Evolutionary conservation across 1,140 invertebrate genomes (phyloP).

Genomic region (Apolygus lucorum): DNA sequence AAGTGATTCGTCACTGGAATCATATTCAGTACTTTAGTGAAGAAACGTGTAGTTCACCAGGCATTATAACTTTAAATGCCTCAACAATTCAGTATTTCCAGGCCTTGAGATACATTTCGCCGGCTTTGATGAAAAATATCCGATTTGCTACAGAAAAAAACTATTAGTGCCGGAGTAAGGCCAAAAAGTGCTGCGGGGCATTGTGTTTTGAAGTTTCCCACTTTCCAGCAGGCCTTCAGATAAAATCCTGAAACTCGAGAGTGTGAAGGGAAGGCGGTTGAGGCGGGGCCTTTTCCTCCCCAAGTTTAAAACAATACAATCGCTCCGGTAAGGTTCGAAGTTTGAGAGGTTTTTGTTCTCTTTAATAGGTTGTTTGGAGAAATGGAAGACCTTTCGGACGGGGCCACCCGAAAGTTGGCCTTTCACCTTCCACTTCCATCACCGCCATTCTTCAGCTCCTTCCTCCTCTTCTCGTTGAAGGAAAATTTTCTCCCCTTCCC

Average conservation of each 20-base stretch:
- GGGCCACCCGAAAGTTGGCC: background rate
- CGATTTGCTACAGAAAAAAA: too few relatives aligned
- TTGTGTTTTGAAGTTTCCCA: too few relatives aligned
- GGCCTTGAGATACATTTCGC: too few relatives aligned
- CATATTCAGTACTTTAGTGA: too few relatives aligned
- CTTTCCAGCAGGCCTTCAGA: background rate
- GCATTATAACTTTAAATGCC: too few relatives aligned
- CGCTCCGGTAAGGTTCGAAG: background rate
- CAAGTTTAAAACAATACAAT: constrained; percentile 11
- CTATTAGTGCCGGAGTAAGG: too few relatives aligned
- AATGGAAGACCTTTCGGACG: background rate
- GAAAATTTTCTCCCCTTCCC: background rate
- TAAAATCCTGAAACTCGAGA: background rate
- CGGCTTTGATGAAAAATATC: too few relatives aligned
- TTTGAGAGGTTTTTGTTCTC: constrained; percentile 13
- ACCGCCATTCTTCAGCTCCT: background rate
- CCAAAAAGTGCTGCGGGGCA: too few relatives aligned
- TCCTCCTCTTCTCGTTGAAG: background rate
- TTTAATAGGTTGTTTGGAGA: constrained; percentile 12
- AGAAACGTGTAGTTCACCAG: too few relatives aligned
- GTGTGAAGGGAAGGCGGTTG: background rate
- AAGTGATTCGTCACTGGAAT: too few relatives aligned
- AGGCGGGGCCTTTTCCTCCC: background rate
- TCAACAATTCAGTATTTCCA: too few relatives aligned
- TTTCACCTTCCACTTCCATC: constrained; percentile 11